phyloP scores from a whole-genome alignment of 1,140 invertebrate genomes.

The Bombyx mandarina region DNA sequence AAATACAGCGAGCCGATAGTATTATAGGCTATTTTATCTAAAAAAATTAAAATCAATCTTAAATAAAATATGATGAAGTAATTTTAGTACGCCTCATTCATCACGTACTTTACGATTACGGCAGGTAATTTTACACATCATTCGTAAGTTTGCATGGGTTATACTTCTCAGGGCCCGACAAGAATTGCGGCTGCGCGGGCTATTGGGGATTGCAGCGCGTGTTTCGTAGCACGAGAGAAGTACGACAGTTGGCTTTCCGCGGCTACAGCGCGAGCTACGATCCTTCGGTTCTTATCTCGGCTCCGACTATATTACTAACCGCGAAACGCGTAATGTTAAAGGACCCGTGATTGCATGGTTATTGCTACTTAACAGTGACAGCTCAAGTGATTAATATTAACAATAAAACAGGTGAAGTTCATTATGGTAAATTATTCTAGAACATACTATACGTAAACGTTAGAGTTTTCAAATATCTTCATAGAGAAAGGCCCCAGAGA shows the following conservation, averaged over 20 bases:
- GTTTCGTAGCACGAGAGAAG: constrained; percentile 18
- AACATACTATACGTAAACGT: too few species aligned
- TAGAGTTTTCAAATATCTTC: too few species aligned
- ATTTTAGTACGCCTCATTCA: too few species aligned
- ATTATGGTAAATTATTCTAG: constrained; percentile 9
- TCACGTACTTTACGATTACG: too few species aligned
- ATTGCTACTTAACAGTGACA: constrained; percentile 43
- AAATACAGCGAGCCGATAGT: too few species aligned
- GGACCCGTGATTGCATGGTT: constrained; percentile 39
- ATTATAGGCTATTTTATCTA: too few species aligned
- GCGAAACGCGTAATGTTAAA: constrained; percentile 34
- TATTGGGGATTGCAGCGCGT: constrained; percentile 30
- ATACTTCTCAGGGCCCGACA: too few species aligned
- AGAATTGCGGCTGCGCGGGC: constrained; percentile 53
- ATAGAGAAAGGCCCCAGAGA: too few species aligned
- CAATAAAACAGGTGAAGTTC: constrained; percentile 45
- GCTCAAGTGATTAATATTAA: constrained; percentile 47
- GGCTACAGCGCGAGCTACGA: constrained; percentile 21
- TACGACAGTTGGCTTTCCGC: constrained; percentile 39
- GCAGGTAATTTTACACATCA: too few species aligned
- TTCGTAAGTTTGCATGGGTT: too few species aligned
- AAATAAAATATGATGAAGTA: too few species aligned
- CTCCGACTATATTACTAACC: constrained; percentile 9
- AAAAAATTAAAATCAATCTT: too few species aligned
- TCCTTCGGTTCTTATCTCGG: constrained; percentile 6